Conservation (phyloP, 2,888 invertebrate genomes). For the Phengaris arion region DNA sequence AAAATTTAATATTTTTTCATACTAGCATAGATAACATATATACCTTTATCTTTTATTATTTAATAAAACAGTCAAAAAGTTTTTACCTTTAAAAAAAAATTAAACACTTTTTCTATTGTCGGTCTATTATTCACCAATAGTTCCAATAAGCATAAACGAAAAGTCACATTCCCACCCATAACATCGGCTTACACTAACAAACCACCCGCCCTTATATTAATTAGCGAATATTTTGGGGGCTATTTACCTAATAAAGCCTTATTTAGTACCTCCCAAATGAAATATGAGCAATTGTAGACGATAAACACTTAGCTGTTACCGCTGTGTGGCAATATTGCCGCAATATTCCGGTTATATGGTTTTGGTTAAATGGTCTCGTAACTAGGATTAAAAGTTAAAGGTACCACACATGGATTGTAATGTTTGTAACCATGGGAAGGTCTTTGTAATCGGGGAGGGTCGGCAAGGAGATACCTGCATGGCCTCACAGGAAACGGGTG, state of each 20-base stretch:
- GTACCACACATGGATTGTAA: too few relatives aligned
- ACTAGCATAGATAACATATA: too few relatives aligned
- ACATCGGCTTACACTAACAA: conserved; percentile 18
- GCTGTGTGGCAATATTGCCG: conserved; percentile 2
- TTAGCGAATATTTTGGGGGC: conserved; percentile 58
- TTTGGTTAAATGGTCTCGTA: neutral
- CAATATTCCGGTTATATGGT: neutral
- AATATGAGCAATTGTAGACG: conserved; percentile 54
- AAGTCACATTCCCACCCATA: neutral
- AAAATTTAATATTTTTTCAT: too few relatives aligned
- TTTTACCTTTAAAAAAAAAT: too few relatives aligned
- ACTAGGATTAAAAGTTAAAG: too few relatives aligned
- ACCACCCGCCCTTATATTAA: conserved; percentile 55
- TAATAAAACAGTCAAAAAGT: too few relatives aligned
- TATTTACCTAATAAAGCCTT: conserved; percentile 70
- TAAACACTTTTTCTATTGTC: too few relatives aligned
- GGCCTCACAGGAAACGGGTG: too few relatives aligned
- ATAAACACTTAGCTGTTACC: conserved; percentile 17
- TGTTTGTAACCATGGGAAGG: too few relatives aligned
- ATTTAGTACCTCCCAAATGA: conserved; percentile 54
- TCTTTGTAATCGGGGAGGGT: too few relatives aligned
- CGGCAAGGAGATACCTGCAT: too few relatives aligned
- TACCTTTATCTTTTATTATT: too few relatives aligned
- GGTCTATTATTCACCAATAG: neutral
- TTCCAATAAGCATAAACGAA: neutral